Evolutionary conservation across 2,888 invertebrate species (phyloP).

Genomic region (Tipula vernalis): DNA sequence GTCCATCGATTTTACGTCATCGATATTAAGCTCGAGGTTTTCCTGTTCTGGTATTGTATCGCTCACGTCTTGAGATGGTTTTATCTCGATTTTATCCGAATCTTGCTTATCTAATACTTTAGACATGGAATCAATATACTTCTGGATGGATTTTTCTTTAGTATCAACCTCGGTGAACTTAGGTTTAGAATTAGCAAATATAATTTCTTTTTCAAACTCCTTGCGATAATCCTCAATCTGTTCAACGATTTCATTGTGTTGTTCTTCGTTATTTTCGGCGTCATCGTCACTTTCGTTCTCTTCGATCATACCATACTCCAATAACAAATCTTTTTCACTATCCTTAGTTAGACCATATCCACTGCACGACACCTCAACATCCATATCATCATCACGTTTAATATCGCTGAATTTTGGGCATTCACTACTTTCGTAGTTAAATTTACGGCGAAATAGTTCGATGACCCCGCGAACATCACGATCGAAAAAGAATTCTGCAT

Average conservation of each 20-base stretch:
- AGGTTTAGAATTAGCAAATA: constrained; percentile 39
- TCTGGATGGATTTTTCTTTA: constrained; percentile 32
- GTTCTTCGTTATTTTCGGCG: constrained; percentile 22
- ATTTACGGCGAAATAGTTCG: constrained; percentile 82
- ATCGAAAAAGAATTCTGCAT: constrained; percentile 87
- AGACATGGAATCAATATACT: constrained; percentile 34
- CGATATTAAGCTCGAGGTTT: not conserved
- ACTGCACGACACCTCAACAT: constrained; percentile 82
- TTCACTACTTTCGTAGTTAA: constrained; percentile 74
- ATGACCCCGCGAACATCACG: constrained; percentile 88
- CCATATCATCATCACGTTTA: constrained; percentile 67
- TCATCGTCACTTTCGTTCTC: constrained; percentile 26
- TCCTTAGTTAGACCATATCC: constrained; percentile 83
- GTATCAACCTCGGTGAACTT: constrained; percentile 30
- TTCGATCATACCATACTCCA: constrained; percentile 43
- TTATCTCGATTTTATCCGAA: constrained; percentile 17
- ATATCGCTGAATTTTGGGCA: constrained; percentile 65
- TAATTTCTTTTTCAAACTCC: constrained; percentile 31
- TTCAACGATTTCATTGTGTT: constrained; percentile 15
- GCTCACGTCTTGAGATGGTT: not conserved
- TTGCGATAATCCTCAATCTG: constrained; percentile 26
- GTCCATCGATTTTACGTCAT: not conserved
- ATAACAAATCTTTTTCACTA: constrained; percentile 59
- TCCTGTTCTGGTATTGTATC: not conserved
- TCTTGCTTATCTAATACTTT: constrained; percentile 20